Percentiles rank a stretch among this genome's conserved stretches.
These are phyloP conservation scores for Lasioglossum lativentre DNA, from an alignment of 2,888 invertebrate species.

Conservation along the genomic window DNA sequence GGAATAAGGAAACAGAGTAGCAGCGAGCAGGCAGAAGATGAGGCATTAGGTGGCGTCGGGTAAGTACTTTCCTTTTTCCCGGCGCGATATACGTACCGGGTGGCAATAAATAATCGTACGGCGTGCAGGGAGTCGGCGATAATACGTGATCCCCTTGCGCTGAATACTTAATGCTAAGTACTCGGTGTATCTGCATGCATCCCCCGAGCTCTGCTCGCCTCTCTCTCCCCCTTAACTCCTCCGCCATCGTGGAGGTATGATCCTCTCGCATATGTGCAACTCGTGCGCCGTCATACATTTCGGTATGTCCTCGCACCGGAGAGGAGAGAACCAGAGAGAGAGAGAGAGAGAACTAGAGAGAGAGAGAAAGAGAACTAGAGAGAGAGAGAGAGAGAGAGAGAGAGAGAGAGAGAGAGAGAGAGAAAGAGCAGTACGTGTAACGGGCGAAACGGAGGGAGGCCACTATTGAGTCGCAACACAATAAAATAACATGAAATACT, in stretches of 20 bases:
- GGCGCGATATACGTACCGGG: constrained; percentile 60
- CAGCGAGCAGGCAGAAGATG: not conserved
- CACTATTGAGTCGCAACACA: constrained; percentile 83
- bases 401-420: not conserved
- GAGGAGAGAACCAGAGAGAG: constrained; percentile 34
- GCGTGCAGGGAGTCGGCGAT: constrained; percentile 81
- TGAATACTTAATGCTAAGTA: constrained; percentile 84
- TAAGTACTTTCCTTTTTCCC: constrained; percentile 66
- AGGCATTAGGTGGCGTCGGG: constrained; percentile 38
- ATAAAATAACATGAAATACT: constrained; percentile 84
- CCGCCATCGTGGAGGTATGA: constrained; percentile 38
- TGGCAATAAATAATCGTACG: constrained; percentile 83
- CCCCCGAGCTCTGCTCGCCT: constrained; percentile 39
- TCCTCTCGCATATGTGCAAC: constrained; percentile 43
- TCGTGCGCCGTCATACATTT: constrained; percentile 38
- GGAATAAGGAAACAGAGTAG: not conserved
- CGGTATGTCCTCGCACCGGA: constrained; percentile 54
- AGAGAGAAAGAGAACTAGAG: not conserved
- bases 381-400: not conserved
- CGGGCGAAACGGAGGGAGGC: constrained; percentile 73
- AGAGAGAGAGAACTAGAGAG: constrained; percentile 30
- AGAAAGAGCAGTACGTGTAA: constrained; percentile 72
- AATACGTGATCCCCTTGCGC: constrained; percentile 84
- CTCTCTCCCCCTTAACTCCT: constrained; percentile 37
- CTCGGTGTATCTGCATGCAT: constrained; percentile 81